Conservation (phyloP, 2,888 invertebrate genomes). For the Heliconius sara region DNA sequence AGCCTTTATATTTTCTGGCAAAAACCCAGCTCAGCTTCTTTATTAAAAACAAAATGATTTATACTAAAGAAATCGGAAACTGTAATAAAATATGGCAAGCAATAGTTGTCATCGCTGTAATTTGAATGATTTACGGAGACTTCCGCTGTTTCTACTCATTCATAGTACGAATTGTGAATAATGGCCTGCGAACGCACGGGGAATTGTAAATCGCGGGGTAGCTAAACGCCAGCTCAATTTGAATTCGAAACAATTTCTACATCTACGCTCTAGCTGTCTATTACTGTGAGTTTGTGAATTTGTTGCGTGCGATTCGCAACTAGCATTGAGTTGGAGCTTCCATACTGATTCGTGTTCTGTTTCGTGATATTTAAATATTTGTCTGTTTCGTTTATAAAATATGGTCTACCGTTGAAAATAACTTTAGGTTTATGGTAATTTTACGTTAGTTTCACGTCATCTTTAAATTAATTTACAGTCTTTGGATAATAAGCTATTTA, state of each 20-base stretch:
- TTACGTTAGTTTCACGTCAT: background rate
- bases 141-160: slow-evolving; percentile 55
- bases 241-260: slow-evolving; percentile 41
- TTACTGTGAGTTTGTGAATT: slow-evolving; percentile 14
- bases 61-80: slow-evolving; percentile 19
- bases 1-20: slow-evolving; percentile 6
- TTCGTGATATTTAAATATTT: slow-evolving; percentile 1
- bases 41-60: background rate
- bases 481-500: too few species aligned
- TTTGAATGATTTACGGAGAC: slow-evolving; percentile 57
- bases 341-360: slow-evolving; percentile 2
- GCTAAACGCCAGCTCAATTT: slow-evolving; percentile 53
- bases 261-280: slow-evolving; percentile 2
- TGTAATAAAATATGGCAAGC: slow-evolving; percentile 41
- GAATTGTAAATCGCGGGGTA: slow-evolving; percentile 54
- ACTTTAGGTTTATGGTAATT: background rate
- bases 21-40: background rate
- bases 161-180: slow-evolving; percentile 67
- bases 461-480: too few species aligned
- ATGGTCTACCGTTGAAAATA: background rate
- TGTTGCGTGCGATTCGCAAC: slow-evolving; percentile 4
- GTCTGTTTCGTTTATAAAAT: background rate
- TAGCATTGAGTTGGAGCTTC: background rate
- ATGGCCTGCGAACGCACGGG: slow-evolving; percentile 61
- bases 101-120: slow-evolving; percentile 51